phyloP scores from a whole-genome alignment of 2,797 vertebrate genomes.

The Gallirallus australis region DNA sequence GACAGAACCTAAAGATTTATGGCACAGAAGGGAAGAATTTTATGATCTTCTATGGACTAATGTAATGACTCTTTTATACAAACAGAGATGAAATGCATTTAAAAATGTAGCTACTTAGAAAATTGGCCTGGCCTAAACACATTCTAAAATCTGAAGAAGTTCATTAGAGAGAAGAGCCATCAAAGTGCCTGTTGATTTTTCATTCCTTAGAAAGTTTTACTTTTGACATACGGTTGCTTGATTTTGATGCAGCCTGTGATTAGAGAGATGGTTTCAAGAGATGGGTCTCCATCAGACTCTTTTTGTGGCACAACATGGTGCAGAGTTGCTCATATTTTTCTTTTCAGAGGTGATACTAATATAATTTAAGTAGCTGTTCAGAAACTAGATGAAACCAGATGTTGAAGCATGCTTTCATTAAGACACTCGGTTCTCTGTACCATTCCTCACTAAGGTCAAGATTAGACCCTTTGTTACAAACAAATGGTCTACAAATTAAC shows the following conservation, averaged over 20 bases:
- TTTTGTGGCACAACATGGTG: not conserved
- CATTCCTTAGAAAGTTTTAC: not conserved
- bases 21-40: constrained; percentile 48
- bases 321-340: not conserved
- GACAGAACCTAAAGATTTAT: constrained; percentile 58
- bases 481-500: not conserved
- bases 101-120: constrained; percentile 41
- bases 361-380: not conserved
- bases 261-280: not conserved
- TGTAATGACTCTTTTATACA: constrained; percentile 56
- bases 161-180: constrained; percentile 18
- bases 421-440: rapidly evolving
- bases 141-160: constrained; percentile 23
- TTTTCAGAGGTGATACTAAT: not conserved
- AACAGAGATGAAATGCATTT: constrained; percentile 56
- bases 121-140: constrained; percentile 26
- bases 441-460: not conserved
- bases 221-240: constrained; percentile 24
- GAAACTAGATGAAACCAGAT: not conserved
- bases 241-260: not conserved
- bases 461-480: not conserved
- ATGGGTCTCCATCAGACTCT: not conserved
- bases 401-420: not conserved
- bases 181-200: constrained; percentile 7
- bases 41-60: constrained; percentile 52